Evolutionary conservation across 2,113 vertebrate species (phyloP), one percentile per base, ranked within the genome.

Genomic region (Geococcyx californianus): DNA sequence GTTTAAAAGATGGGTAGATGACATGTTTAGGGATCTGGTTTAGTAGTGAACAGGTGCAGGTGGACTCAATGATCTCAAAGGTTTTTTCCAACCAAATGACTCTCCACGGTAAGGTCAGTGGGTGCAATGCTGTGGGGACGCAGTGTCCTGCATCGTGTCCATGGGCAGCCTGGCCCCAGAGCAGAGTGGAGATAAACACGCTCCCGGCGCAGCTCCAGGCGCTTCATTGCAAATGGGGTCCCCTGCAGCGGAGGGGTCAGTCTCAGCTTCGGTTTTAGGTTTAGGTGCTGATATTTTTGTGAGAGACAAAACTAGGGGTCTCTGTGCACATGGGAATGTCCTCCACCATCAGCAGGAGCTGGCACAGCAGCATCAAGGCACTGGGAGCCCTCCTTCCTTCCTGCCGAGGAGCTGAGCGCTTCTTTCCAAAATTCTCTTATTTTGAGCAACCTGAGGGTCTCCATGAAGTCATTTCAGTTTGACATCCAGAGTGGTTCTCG

Each of bases 241-340:
- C 55, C 51, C 20, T 40, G 73, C 38, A 44, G 56, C 2, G 0
- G 21, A 55, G 16, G 17, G 16, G 24, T 21, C 18, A 7, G 49
- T 25, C 47, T 58, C 29, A 19, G 38, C 26, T 62, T 8, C 51
- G 18, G 45, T 49, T 36, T 6, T 0, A 11, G 45, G 18, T 33
- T 54, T 4, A 1, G 58, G 34, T 21, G 24, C 24, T 5, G 69
- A 3, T 10, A 4, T 6, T 68, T 81, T 36, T 29, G 38, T 11
- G 83, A 42, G 40, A 31, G 23, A 7, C 4, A 1, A 11, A 29
- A 36, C 29, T 42, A 28, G 26, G 24, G 10, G 17, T 5, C 7
- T 74, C 21, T 38, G 73, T 18, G 40, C 21, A 7, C 11, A 3
- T 0, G 1, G 51, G 55, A 45, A 11, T 0, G 13, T 4, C 15